Percentiles rank a stretch among this genome's conserved stretches.
Conservation (phyloP, 2,113 vertebrate genomes). For the Clarias macrocephalus region DNA sequence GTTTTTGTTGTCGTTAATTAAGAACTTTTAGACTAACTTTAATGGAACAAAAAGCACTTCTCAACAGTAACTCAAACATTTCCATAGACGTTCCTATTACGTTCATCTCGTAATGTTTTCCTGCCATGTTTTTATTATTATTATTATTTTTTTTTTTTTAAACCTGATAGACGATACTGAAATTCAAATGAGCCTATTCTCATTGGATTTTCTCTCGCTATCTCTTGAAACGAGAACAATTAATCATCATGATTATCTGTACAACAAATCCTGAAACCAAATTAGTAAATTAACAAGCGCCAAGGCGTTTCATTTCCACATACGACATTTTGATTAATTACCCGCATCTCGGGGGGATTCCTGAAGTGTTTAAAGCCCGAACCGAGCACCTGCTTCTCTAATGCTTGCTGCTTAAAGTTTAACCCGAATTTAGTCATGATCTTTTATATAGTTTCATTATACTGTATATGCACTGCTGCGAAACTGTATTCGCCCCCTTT, state of each 20-base stretch:
- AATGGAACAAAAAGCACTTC: background rate
- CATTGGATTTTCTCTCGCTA: background rate
- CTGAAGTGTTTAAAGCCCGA: conserved; percentile 1
- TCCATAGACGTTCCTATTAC: background rate
- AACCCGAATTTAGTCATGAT: background rate
- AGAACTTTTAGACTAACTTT: background rate
- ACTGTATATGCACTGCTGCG: no score
- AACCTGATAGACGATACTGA: background rate
- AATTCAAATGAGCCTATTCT: background rate
- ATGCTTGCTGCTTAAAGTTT: background rate
- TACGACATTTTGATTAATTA: conserved; percentile 75
- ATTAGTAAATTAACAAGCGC: conserved; percentile 67
- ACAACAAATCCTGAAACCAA: conserved; percentile 66
- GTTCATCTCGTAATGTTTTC: background rate
- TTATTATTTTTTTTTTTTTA: no score
- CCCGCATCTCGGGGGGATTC: conserved; percentile 56
- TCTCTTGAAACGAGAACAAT: conserved; percentile 58
- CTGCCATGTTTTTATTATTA: background rate
- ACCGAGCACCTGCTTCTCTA: conserved; percentile 46
- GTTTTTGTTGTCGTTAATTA: background rate
- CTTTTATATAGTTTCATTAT: background rate
- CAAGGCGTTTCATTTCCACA: conserved; percentile 52
- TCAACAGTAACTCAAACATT: background rate
- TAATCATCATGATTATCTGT: conserved; percentile 72
- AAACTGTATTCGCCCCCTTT: no score